These are phyloP conservation scores for Neopelma chrysocephalum DNA, from an alignment of 2,797 vertebrate species.

Conservation along the genomic window DNA sequence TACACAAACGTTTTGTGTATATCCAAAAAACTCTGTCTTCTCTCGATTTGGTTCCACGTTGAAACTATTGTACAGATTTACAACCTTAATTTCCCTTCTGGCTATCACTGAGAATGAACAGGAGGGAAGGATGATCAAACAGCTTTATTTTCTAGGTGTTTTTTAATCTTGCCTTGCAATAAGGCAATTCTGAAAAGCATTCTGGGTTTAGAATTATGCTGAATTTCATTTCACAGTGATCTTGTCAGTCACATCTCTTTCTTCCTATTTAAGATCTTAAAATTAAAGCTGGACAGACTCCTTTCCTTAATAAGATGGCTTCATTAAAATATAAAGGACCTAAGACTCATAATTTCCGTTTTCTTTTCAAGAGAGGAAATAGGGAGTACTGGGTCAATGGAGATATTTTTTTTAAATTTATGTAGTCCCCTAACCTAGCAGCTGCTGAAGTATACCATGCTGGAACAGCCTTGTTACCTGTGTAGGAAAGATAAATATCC, in stretches of 20 bases:
- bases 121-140: neutral
- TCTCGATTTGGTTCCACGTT: neutral
- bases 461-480: neutral
- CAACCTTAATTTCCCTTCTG: conserved; percentile 43
- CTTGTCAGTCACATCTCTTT: neutral
- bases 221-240: neutral
- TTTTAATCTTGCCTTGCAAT: neutral
- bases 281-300: neutral
- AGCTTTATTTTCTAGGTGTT: neutral
- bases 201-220: neutral
- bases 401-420: neutral
- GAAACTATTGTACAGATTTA: conserved; percentile 25
- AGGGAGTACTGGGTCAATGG: neutral
- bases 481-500: neutral
- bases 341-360: neutral
- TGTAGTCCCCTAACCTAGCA: neutral
- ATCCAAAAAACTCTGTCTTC: neutral
- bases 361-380: conserved; percentile 2
- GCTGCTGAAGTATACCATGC: neutral
- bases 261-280: neutral
- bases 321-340: neutral
- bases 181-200: neutral
- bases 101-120: neutral
- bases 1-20: neutral
- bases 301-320: neutral